Evolutionary conservation across 1,140 invertebrate genomes (phyloP).

Genomic region (Meloidogyne exigua): DNA sequence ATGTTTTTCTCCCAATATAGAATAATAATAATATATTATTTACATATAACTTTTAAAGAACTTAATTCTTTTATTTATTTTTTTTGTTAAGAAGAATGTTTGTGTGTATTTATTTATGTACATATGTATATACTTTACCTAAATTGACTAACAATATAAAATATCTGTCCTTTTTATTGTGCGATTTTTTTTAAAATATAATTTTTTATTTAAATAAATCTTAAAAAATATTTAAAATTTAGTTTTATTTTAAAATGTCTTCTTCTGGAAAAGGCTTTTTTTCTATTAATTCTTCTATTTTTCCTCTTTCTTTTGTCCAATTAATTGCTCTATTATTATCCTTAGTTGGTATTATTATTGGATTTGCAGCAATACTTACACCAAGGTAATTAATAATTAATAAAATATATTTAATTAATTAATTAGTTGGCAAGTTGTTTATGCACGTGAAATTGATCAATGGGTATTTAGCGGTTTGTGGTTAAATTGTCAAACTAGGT

Average conservation of each 20-base stretch:
- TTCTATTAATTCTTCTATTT: background rate
- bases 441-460: conserved; percentile 51
- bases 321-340: conserved; percentile 35
- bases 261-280: background rate
- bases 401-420: conserved; percentile 25
- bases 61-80: no score
- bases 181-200: background rate
- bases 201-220: background rate
- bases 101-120: no score
- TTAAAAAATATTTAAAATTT: no score
- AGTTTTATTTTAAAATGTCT: background rate
- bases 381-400: conserved; percentile 38
- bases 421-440: conserved; percentile 44
- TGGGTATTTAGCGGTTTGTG: conserved; percentile 52
- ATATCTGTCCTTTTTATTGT: no score
- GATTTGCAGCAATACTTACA: conserved; percentile 47
- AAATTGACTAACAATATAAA: no score
- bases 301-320: conserved; percentile 33
- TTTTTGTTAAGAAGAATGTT: no score
- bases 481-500: conserved; percentile 51
- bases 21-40: no score
- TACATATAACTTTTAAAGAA: no score
- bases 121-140: no score
- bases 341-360: conserved; percentile 34
- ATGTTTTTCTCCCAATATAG: no score